phyloP scores from a whole-genome alignment of 2,888 invertebrate species.

The Dynastes grantii region DNA sequence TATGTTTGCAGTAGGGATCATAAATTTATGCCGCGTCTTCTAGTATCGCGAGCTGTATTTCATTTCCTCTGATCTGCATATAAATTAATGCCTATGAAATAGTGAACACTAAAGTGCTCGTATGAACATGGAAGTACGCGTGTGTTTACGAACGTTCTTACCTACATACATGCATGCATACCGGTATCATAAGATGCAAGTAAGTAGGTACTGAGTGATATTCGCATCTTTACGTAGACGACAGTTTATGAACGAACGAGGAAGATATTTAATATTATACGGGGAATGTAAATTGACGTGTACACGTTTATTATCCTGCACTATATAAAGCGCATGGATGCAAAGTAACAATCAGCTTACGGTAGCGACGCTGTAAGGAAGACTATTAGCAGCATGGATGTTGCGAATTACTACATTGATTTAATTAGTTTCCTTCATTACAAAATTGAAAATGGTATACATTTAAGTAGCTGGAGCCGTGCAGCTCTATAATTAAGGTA shows the following conservation, averaged over 20 bases:
- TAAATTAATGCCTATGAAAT: slow-evolving; percentile 30
- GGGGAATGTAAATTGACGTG: no score
- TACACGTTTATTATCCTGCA: no score
- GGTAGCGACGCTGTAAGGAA: no score
- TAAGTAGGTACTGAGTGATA: slow-evolving; percentile 7
- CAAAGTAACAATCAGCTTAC: no score
- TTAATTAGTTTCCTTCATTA: no score
- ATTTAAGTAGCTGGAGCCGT: no score
- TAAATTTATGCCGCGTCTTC: slow-evolving; percentile 25
- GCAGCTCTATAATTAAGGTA: no score
- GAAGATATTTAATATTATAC: slow-evolving; percentile 11
- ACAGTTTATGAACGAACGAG: not conserved
- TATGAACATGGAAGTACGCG: slow-evolving; percentile 12
- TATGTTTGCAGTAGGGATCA: slow-evolving; percentile 25
- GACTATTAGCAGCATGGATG: no score
- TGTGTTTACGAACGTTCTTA: not conserved
- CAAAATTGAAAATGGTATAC: no score
- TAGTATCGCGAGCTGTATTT: slow-evolving; percentile 35
- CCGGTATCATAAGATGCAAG: not conserved
- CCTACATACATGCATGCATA: not conserved
- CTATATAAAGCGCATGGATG: no score
- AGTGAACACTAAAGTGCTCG: slow-evolving; percentile 6
- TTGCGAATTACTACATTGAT: no score
- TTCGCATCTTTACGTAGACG: not conserved
- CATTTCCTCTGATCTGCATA: slow-evolving; percentile 41